Evolutionary conservation across 1,140 invertebrate species (phyloP), one percentile per base, ranked within the genome.

Genomic region (Andrena cerasifolii): DNA sequence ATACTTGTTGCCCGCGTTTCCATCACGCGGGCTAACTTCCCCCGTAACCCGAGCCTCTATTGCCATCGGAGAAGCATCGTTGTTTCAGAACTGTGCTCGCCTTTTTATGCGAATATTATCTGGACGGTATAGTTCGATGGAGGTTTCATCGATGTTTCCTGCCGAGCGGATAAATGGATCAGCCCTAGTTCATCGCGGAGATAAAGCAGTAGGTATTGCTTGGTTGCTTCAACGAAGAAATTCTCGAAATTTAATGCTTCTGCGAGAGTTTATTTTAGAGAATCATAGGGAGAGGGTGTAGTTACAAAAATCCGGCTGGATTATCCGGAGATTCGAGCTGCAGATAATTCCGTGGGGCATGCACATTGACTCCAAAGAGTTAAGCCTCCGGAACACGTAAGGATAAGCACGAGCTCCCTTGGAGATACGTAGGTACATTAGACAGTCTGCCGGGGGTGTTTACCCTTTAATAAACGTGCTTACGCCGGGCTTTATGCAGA

Each of bases 291-390:
- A 16, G n/a, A 31, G 5, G 7, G 16, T 31, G 49, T 45, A 36
- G 24, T 56, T 58, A 0, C 40, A 68, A 47, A 36, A 47, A 58
- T 58, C 36, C 21, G 14, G 18, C 43, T 18, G 47, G 26, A 24
- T 75, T 56, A 63, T 18, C 10, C 8, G 14, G 5, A 45, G 28
- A 36, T 54, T 45, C 18, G 12, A 12, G n/a, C 10, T 53, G 2
- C n/a, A 58, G 33, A 12, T 75, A 75, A 75, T 75, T 68, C 73
- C 63, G 14, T n/a, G 73, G 26, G 7, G 26, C 21, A 10, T 59
- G 18, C 51, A 18, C 8, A 2, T 28, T 36, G 43, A 24, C 31
- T 21, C 14, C 5, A 3, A 24, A 45, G 63, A 36, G 31, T 75
- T 67, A 67, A 75, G n/a, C 28, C 28, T 10, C 5, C 6, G 24